Evolutionary conservation across 2,888 invertebrate species (phyloP).

Genomic region (Rhabditoides inermis): DNA sequence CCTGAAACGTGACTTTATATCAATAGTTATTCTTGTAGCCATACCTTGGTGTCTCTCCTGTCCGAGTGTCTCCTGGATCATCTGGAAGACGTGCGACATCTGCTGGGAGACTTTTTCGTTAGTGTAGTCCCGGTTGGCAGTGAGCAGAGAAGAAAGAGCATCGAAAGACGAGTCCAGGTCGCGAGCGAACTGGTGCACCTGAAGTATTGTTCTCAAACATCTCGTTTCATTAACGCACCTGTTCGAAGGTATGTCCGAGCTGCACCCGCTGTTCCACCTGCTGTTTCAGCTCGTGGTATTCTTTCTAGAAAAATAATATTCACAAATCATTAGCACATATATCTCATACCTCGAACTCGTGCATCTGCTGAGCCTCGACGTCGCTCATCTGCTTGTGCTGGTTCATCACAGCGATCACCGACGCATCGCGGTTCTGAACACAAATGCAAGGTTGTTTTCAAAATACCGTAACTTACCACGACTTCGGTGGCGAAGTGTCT

Average conservation of each 20-base stretch:
- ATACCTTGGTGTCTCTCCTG: slow-evolving; percentile 44
- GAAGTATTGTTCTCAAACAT: not conserved
- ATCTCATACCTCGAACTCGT: slow-evolving; percentile 11
- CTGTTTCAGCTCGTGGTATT: slow-evolving; percentile 37
- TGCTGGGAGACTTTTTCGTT: slow-evolving; percentile 38
- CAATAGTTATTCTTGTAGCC: not conserved
- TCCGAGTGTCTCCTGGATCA: slow-evolving; percentile 40
- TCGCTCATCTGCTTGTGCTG: slow-evolving; percentile 19
- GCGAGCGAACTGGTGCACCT: slow-evolving; percentile 39
- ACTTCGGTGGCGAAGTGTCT: slow-evolving; percentile 34
- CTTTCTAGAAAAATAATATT: not conserved
- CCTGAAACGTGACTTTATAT: slow-evolving; percentile 15
- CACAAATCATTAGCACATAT: not conserved
- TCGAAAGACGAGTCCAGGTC: slow-evolving; percentile 43
- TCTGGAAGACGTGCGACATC: slow-evolving; percentile 44
- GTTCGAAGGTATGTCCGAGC: slow-evolving; percentile 42
- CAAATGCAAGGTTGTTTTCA: not conserved
- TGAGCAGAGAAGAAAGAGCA: slow-evolving; percentile 33
- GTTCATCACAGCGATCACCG: slow-evolving; percentile 24
- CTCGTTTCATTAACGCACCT: slow-evolving; percentile 24
- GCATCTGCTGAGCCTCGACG: slow-evolving; percentile 14
- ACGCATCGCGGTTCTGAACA: slow-evolving; percentile 28
- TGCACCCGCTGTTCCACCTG: slow-evolving; percentile 37
- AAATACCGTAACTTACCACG: slow-evolving; percentile 11
- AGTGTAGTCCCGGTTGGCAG: slow-evolving; percentile 31